Evolutionary conservation across 2,888 invertebrate species (phyloP).

Genomic region (Caenorhabditis afra): DNA sequence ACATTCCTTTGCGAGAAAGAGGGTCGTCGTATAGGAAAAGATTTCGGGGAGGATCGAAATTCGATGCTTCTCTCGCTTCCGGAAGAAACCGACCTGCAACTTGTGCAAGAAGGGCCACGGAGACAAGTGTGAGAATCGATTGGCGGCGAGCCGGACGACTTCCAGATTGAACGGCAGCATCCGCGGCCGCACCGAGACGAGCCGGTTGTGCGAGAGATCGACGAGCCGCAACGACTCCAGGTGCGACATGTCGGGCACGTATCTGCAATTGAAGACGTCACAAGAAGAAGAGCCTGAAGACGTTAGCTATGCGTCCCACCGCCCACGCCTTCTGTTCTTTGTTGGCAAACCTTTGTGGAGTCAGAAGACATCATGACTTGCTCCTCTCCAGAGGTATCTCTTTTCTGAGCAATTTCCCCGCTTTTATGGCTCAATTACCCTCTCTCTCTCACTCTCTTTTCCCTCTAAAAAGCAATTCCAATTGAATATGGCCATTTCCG

Average conservation of each 20-base stretch:
- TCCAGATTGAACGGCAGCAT: constrained; percentile 64
- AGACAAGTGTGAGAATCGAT: constrained; percentile 56
- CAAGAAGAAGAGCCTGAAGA: too few species aligned
- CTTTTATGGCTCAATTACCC: constrained; percentile 12
- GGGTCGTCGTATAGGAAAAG: background rate
- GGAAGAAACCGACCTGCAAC: constrained; percentile 50
- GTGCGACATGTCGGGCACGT: constrained; percentile 66
- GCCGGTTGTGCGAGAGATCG: constrained; percentile 61
- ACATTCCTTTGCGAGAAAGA: constrained; percentile 26
- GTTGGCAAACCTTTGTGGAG: background rate
- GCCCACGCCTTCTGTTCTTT: too few species aligned
- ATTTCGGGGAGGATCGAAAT: constrained; percentile 7
- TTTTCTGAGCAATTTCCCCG: background rate
- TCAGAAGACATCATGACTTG: background rate
- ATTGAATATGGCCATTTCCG: constrained; percentile 4
- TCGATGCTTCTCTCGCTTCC: constrained; percentile 11
- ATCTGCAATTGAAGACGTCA: constrained; percentile 49
- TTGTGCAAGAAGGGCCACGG: constrained; percentile 64
- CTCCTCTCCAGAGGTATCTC: background rate
- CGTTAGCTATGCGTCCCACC: too few species aligned
- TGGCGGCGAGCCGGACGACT: constrained; percentile 59
- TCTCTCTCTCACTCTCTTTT: too few species aligned
- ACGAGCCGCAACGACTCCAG: constrained; percentile 59
- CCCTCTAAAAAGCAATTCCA: constrained; percentile 5
- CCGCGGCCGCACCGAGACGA: constrained; percentile 58